Base-by-base conservation (phyloP, 2,888 invertebrate genomes). In the Drepanosiphum platanoidis region DNA sequence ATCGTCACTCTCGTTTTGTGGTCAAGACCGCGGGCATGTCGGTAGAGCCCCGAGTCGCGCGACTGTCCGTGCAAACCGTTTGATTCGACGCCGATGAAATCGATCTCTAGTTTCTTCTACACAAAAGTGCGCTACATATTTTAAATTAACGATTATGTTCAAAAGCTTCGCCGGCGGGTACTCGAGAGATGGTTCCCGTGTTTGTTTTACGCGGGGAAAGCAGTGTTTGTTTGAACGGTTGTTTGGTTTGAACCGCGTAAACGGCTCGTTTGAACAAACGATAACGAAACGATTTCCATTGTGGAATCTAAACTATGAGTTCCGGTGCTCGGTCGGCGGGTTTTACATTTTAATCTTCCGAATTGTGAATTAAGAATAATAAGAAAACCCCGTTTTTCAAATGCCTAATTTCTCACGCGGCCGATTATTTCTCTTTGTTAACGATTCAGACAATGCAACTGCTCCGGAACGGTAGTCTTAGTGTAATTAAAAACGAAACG, bases 331-430 rank as follows among this genome's bases (percentile, higher is more conserved):
- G 22, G 8, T 27, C 27, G 22, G 8, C 30, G 64, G 64, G 11
- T 64, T 64, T 52, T 52, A 18, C 52, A 39, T 39, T 27, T 46
- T 32, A 46, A 74, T 46, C 46, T 74, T 71, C 39, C 39, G n/a
- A 13, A 71, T 36, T 30, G 32, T 46, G 58, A 58, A 64, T 64
- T 64, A 64, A 64, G n/a, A 64, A 75, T 58, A 58, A 27, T 8
- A 5, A n/a, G 58, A 75, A 75, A 75, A 75, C n/a, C 58, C 75
- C 7, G 75, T 36, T 58, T 58, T 36, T 58, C 58, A 78, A 78
- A 78, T 39, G 30, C 13, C 39, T 78, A 78, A 64, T 39, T 64
- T 78, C 77, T 78, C 77, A 78, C 77, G 77, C 77, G 30, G 22
- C n/a, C 36, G 39, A 39, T 39, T n/a, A 36, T 61, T 77, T 39